Evolutionary conservation across 2,113 vertebrate genomes (phyloP), one percentile per base, ranked within the genome.

Genomic region (Nothocercus nigrocapillus): DNA sequence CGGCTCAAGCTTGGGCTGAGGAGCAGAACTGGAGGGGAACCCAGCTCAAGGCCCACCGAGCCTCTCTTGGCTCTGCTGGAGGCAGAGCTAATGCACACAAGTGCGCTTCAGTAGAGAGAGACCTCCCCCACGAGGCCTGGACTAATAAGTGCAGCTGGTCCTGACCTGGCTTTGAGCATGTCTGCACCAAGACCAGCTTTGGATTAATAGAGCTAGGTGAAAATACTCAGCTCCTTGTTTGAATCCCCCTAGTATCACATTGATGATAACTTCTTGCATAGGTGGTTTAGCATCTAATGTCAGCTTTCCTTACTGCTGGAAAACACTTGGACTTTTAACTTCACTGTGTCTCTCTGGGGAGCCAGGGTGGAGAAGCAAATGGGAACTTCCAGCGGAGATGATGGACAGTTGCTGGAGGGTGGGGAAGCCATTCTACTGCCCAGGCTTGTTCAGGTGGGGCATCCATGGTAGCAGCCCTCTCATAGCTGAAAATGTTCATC

Each of bases 81-180:
- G 45, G 25, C 53, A 53, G 42, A 88, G 30, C 68, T 62, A 32
- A 16, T 36, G 3, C 27, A 14, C 12, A 7, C 22, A 32, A 12
- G 9, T 4, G 9, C 0, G 0, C 5, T 20, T 20, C 24, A 62
- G 45, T 34, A 45, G 59, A 45, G 3, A 4, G 8, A 9, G 21
- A 13, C 36, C 2, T 0, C 38, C 51, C 7, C 38, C 17, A 28
- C 21, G 40, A 44, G 16, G 27, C 64, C 77, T 82, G 85, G 32
- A 38, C n/a, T 54, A 4, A 38, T 13, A 38, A 64, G 42, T 30
- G 12, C 44, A 51, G n/a, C 12, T 73, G 27, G 36, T n/a, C 13
- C 76, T n/a, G 66, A 64, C 36, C 61, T 20, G 20, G 24, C 70
- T 66, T 16, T 49, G 61, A 44, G 27, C 8, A 2, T 13, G 30